Percentiles rank a stretch among this genome's conserved stretches.
Evolutionary conservation across 2,888 invertebrate species (phyloP).

Genomic region (Timema podura): DNA sequence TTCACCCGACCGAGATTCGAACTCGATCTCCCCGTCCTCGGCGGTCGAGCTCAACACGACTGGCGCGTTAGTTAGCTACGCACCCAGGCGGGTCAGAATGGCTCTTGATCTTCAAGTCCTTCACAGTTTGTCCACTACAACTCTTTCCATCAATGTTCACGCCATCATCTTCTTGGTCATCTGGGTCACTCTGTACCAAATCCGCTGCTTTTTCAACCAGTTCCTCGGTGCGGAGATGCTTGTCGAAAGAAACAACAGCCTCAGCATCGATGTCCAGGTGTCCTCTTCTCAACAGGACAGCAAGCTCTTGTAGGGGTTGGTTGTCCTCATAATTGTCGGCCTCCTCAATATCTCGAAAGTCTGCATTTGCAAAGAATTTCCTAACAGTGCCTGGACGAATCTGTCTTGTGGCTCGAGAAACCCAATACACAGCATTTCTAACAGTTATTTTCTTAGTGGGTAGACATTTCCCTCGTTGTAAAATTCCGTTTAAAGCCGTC

Average conservation of each 20-base stretch:
- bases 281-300: not conserved
- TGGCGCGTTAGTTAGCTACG: too few relatives aligned
- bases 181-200: not conserved
- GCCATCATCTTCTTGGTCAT: not conserved
- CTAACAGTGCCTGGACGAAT: slow-evolving; percentile 1
- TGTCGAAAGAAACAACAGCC: too few relatives aligned
- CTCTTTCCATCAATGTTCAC: too few relatives aligned
- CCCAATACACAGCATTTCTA: not conserved
- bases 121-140: too few relatives aligned
- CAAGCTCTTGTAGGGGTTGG: not conserved
- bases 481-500: too few relatives aligned
- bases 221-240: not conserved
- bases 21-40: too few relatives aligned
- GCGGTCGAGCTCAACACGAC: too few relatives aligned
- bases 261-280: slow-evolving; percentile 8
- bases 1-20: too few relatives aligned
- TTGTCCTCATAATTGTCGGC: not conserved
- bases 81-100: too few relatives aligned
- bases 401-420: not conserved
- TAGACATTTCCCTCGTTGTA: too few relatives aligned
- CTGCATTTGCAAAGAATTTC: not conserved
- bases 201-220: not conserved
- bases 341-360: not conserved
- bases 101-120: not conserved
- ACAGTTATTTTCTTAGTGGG: too few relatives aligned